phyloP scores from a whole-genome alignment of 2,888 invertebrate species.

The Branchinecta sandiegonensis region DNA sequence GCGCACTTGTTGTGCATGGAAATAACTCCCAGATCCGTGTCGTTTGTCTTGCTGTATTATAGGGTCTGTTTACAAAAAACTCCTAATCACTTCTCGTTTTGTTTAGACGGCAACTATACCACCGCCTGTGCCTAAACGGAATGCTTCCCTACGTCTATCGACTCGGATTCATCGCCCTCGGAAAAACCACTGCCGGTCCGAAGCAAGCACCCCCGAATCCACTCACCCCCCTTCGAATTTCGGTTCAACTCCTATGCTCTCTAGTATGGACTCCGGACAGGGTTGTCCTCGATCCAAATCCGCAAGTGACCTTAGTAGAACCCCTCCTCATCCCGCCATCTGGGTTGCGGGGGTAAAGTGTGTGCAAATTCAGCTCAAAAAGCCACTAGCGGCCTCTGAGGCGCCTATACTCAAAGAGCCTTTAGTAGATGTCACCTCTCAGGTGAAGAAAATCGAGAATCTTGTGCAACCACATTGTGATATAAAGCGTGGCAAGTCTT shows the following conservation, averaged over 20 bases:
- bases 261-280: background rate
- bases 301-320: background rate
- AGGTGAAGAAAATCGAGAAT: slow-evolving; percentile 4
- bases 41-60: too few species aligned
- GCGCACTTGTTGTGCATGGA: too few species aligned
- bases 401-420: background rate
- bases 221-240: background rate
- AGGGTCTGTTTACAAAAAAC: too few species aligned
- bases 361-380: slow-evolving; percentile 10
- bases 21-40: too few species aligned
- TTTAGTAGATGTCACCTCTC: background rate
- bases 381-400: background rate
- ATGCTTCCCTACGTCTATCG: background rate
- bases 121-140: slow-evolving; percentile 14
- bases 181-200: background rate
- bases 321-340: background rate
- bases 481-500: slow-evolving; percentile 9
- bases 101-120: slow-evolving; percentile 6
- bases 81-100: background rate
- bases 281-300: background rate
- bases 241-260: background rate
- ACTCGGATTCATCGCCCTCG: background rate
- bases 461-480: slow-evolving; percentile 1
- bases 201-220: slow-evolving; percentile 8
- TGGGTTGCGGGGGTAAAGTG: slow-evolving; percentile 1